phyloP scores from a whole-genome alignment of 2,797 vertebrate species.

The Meriones psammophilus region DNA sequence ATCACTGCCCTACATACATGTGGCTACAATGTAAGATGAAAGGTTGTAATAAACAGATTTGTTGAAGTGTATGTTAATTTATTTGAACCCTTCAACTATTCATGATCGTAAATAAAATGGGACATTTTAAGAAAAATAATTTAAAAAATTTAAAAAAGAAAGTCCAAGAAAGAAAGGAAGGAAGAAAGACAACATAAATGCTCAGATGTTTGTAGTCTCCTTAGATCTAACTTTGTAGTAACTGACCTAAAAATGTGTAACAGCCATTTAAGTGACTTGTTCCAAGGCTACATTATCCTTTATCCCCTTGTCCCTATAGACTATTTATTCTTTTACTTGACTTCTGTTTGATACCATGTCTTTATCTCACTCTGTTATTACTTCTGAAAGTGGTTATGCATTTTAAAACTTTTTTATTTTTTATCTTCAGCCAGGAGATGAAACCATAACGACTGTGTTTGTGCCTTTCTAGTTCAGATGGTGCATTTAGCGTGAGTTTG shows the following conservation, averaged over 20 bases:
- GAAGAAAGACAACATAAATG: not conserved
- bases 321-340: not conserved
- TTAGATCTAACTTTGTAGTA: not conserved
- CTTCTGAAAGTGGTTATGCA: not conserved
- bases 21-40: too few species aligned
- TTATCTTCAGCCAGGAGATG: not conserved
- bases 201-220: not conserved
- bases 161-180: too few species aligned
- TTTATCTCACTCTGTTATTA: not conserved
- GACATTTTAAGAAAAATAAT: too few species aligned
- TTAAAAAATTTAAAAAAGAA: too few species aligned
- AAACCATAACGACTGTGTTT: not conserved
- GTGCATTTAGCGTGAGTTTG: not conserved
- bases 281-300: not conserved
- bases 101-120: too few species aligned
- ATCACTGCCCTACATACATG: too few species aligned
- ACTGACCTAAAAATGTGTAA: not conserved
- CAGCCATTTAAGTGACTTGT: not conserved
- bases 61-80: too few species aligned
- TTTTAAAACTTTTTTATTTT: slow-evolving; percentile 10
- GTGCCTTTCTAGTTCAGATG: not conserved
- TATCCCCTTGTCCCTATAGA: too few species aligned
- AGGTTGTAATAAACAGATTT: too few species aligned
- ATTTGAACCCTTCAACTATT: too few species aligned
- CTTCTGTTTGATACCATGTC: not conserved